Percentiles rank a stretch among this genome's conserved stretches.
phyloP scores from a whole-genome alignment of 1,140 invertebrate species.

The Pseudomyrmex flavicornis region DNA sequence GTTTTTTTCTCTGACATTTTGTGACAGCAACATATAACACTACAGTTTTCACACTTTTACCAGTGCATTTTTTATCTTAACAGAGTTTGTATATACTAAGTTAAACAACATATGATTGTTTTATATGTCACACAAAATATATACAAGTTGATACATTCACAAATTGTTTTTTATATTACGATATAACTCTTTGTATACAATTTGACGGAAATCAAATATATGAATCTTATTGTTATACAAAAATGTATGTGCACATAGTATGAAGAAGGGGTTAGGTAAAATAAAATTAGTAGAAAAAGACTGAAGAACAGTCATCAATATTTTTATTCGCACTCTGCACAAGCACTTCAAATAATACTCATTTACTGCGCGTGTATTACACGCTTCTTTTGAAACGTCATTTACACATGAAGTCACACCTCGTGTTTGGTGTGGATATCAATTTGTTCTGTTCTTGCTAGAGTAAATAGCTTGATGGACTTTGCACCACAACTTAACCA shows the following conservation, averaged over 20 bases:
- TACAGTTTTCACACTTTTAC: constrained; percentile 3
- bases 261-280: constrained; percentile 22
- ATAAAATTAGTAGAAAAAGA: background rate
- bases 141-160: background rate
- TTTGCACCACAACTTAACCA: constrained; percentile 20
- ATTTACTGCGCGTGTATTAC: background rate
- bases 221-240: constrained; percentile 9
- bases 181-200: no score
- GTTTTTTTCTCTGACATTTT: constrained; percentile 70
- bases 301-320: background rate
- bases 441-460: no score
- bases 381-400: constrained; percentile 14
- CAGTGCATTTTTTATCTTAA: no score
- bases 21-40: background rate
- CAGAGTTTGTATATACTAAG: no score
- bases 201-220: background rate
- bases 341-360: background rate
- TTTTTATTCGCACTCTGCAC: constrained; percentile 6
- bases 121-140: background rate
- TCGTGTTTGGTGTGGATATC: background rate
- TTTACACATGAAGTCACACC: background rate
- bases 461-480: no score
- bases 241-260: background rate
- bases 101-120: no score
- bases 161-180: no score